phyloP scores from a whole-genome alignment of 1,140 invertebrate genomes.

The Cydia amplana region DNA sequence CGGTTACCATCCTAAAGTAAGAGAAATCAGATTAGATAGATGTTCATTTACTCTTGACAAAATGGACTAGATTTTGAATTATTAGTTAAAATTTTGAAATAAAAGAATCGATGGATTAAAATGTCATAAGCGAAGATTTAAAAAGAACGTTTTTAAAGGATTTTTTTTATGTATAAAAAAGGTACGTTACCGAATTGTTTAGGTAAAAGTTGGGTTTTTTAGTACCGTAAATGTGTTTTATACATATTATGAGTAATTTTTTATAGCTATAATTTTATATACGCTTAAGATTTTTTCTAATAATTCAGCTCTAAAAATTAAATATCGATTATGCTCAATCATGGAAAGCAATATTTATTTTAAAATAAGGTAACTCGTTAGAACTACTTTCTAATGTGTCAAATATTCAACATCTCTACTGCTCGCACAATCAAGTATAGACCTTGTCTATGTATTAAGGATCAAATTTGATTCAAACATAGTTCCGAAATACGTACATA shows the following conservation, averaged over 20 bases:
- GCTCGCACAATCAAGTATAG: constrained; percentile 22
- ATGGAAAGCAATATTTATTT: constrained; percentile 27
- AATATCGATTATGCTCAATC: constrained; percentile 20
- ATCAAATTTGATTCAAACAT: constrained; percentile 3
- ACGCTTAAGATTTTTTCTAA: neutral
- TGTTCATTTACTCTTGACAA: neutral
- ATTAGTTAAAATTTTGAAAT: neutral
- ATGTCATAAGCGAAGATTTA: too few relatives aligned
- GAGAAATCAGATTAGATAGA: neutral
- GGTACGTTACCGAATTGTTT: neutral
- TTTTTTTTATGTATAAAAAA: too few relatives aligned
- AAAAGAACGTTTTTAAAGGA: too few relatives aligned
- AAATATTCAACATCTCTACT: neutral
- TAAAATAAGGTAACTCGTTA: constrained; percentile 27
- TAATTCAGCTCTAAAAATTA: neutral
- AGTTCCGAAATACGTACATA: constrained; percentile 18
- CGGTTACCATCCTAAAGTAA: neutral
- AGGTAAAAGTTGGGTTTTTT: too few relatives aligned
- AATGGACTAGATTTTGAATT: neutral
- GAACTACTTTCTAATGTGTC: neutral
- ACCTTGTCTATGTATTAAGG: constrained; percentile 1
- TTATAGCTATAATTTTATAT: too few relatives aligned
- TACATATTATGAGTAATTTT: too few relatives aligned
- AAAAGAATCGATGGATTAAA: neutral
- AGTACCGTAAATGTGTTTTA: too few relatives aligned